These are phyloP conservation scores for Cossypha polioptera DNA, from an alignment of 2,797 vertebrate genomes.

Conservation along the genomic window DNA sequence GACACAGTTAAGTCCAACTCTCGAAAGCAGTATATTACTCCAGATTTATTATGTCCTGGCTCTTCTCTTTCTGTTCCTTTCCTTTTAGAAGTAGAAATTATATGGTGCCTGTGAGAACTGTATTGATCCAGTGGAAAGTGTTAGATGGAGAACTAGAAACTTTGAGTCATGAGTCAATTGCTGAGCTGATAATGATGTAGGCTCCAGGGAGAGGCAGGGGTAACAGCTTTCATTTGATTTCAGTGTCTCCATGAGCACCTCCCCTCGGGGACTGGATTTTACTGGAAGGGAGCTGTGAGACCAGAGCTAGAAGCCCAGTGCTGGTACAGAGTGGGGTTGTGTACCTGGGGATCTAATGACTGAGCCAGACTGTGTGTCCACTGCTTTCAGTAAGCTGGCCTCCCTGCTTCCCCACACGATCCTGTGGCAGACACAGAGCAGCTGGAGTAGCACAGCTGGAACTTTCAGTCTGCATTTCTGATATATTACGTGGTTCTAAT, in stretches of 20 bases:
- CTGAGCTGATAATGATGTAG: neutral
- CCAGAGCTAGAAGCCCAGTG: neutral
- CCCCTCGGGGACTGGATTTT: neutral
- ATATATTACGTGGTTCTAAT: neutral
- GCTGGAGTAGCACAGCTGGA: constrained; percentile 11
- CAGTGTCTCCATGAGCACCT: neutral
- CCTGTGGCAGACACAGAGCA: neutral
- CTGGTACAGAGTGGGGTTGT: neutral
- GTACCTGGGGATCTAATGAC: neutral
- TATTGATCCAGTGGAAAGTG: neutral
- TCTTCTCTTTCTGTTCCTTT: neutral
- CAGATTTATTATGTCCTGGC: neutral
- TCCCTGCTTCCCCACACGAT: rapidly evolving
- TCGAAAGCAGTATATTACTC: neutral
- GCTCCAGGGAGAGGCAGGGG: neutral
- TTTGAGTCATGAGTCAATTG: neutral
- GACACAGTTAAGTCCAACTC: neutral
- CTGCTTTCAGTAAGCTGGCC: neutral
- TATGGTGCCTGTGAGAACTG: neutral
- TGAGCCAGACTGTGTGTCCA: neutral
- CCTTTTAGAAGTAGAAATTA: neutral
- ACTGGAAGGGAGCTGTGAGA: neutral
- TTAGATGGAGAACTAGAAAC: neutral
- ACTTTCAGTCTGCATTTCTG: neutral
- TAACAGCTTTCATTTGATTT: neutral